Percentiles rank a stretch among this genome's conserved stretches.
Conservation (phyloP, 2,797 vertebrate genomes). For the Botia almorhae region DNA sequence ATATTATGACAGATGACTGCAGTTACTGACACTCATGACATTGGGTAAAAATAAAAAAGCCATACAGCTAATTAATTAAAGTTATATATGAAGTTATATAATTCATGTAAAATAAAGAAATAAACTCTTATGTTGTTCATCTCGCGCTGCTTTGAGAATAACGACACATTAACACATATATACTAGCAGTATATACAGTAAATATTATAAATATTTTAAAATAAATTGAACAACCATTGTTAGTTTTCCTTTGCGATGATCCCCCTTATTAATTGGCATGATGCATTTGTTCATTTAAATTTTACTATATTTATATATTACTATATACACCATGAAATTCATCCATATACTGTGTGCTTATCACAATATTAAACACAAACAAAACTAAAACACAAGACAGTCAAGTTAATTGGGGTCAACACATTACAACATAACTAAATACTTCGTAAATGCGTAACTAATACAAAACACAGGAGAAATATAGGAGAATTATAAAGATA, state of each 20-base stretch:
- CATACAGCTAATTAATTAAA: neutral
- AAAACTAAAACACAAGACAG: constrained; percentile 15
- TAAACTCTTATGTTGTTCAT: neutral
- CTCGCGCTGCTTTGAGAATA: neutral
- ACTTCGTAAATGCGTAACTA: neutral
- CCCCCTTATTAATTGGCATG: neutral
- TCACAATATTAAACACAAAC: neutral
- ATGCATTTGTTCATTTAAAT: neutral
- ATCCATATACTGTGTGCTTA: constrained; percentile 1
- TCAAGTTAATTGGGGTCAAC: neutral
- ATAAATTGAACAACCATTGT: too few relatives aligned
- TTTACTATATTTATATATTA: neutral
- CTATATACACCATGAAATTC: neutral
- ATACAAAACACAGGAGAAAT: constrained; percentile 9
- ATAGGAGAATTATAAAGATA: neutral
- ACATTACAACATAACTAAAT: neutral
- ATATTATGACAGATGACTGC: neutral
- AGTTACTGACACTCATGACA: constrained; percentile 14
- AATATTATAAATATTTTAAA: neutral
- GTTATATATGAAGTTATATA: neutral
- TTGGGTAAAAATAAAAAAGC: neutral
- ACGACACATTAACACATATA: neutral
- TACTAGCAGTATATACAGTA: neutral
- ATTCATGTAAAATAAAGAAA: neutral
- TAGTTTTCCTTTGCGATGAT: neutral